A percentile compares a stretch with the other conserved stretches of the same genome.
These are phyloP conservation scores for Conchocele bisecta DNA, from an alignment of 2,888 invertebrate genomes.

Conservation along the genomic window DNA sequence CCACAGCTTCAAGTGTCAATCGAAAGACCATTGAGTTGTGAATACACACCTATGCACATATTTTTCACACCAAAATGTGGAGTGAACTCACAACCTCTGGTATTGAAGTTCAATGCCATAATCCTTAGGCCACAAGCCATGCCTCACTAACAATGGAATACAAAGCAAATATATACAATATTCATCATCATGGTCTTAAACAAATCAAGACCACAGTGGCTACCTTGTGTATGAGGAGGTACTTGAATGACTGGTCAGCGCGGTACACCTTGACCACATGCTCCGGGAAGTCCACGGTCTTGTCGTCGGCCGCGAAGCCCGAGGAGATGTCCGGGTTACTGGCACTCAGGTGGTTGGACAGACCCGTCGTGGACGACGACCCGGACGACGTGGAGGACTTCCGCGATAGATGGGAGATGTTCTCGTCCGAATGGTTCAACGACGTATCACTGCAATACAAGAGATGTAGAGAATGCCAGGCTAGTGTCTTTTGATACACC, in stretches of 20 bases:
- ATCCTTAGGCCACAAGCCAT: too few relatives aligned
- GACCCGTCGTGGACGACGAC: conserved; percentile 62
- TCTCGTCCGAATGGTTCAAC: conserved; percentile 78
- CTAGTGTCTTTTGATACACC: too few relatives aligned
- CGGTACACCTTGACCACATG: conserved; percentile 97
- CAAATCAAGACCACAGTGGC: too few relatives aligned
- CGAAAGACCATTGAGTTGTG: too few relatives aligned
- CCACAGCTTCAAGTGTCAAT: too few relatives aligned
- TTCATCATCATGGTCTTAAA: too few relatives aligned
- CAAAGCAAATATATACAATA: too few relatives aligned
- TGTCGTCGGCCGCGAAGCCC: conserved; percentile 65
- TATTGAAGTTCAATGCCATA: too few relatives aligned
- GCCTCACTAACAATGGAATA: too few relatives aligned
- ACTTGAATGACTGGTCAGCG: conserved; percentile 98
- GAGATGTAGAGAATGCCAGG: background rate
- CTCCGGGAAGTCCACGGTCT: conserved; percentile 87
- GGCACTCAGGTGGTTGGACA: conserved; percentile 76
- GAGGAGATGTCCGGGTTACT: conserved; percentile 80
- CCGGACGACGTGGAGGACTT: conserved; percentile 73
- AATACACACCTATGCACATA: too few relatives aligned
- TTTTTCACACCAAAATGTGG: too few relatives aligned
- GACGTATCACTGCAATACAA: conserved; percentile 61
- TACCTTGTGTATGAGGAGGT: conserved; percentile 96
- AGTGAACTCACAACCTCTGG: too few relatives aligned
- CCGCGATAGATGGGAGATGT: conserved; percentile 71